Evolutionary conservation across 2,113 vertebrate species (phyloP).

Genomic region (Entomyzon cyanotis): DNA sequence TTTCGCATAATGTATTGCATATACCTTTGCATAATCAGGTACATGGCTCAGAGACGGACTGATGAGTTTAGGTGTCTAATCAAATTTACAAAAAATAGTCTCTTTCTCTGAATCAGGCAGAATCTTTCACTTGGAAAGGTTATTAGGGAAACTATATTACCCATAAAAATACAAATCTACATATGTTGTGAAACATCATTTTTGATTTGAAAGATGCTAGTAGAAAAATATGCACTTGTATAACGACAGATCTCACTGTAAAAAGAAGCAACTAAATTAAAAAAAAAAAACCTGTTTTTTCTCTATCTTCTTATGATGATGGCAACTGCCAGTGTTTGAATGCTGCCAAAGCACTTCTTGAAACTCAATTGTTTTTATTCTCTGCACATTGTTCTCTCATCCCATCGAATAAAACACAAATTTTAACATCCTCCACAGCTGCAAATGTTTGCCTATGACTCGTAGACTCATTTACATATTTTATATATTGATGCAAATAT

Average conservation of each 20-base stretch:
- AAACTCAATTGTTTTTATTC: constrained; percentile 44
- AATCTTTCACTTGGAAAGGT: constrained; percentile 57
- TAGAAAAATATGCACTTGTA: constrained; percentile 18
- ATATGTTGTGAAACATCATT: constrained; percentile 36
- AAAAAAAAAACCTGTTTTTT: neutral
- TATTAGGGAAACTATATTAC: constrained; percentile 53
- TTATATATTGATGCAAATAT: constrained; percentile 55
- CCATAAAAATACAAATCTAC: constrained; percentile 61
- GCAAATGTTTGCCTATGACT: constrained; percentile 39
- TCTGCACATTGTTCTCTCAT: constrained; percentile 19
- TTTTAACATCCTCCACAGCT: constrained; percentile 20
- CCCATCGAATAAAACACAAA: constrained; percentile 13
- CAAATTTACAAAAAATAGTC: constrained; percentile 47
- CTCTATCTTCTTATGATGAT: neutral
- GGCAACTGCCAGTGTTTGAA: neutral
- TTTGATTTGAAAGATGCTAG: constrained; percentile 1
- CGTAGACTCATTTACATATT: constrained; percentile 19
- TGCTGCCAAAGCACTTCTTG: constrained; percentile 38
- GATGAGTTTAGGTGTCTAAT: constrained; percentile 56
- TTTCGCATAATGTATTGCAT: neutral
- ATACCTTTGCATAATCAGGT: constrained; percentile 48
- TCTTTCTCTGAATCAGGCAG: constrained; percentile 20
- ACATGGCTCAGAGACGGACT: constrained; percentile 18
- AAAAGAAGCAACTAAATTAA: neutral
- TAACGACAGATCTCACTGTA: neutral